Evolutionary conservation across 2,113 vertebrate species (phyloP).

Genomic region (Labeo catla): DNA sequence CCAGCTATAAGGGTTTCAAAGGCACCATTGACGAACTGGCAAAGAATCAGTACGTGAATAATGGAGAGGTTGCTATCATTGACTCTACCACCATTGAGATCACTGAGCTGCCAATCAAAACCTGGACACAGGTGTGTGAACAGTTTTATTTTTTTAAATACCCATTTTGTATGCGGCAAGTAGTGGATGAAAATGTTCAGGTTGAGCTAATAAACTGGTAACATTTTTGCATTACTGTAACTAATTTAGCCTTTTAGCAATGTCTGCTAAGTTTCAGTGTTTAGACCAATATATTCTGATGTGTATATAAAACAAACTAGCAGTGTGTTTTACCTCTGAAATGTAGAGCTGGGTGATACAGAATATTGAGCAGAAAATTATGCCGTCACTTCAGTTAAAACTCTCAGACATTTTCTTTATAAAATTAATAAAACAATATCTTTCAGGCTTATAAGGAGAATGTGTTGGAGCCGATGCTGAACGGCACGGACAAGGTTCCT

Average conservation of each 20-base stretch:
- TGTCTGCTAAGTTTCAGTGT: background rate
- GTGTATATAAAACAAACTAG: background rate
- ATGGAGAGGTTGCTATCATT: constrained; percentile 91
- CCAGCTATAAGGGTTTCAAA: constrained; percentile 93
- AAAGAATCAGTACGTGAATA: constrained; percentile 88
- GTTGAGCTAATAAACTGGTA: background rate
- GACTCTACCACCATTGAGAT: constrained; percentile 97
- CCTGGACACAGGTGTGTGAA: constrained; percentile 90
- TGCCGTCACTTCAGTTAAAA: background rate
- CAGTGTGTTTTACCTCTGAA: background rate
- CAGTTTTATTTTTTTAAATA: background rate
- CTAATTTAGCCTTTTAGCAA: background rate
- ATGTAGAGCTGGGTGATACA: background rate
- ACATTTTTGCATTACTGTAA: background rate
- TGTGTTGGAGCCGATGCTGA: constrained; percentile 94
- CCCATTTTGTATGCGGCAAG: background rate
- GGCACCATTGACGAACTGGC: constrained; percentile 89
- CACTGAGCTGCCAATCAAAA: constrained; percentile 91
- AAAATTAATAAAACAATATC: background rate
- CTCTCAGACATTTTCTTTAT: background rate
- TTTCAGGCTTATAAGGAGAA: constrained; percentile 92
- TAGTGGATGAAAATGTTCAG: background rate
- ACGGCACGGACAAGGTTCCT: constrained; percentile 91
- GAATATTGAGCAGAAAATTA: background rate
- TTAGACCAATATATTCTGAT: background rate